phyloP scores from a whole-genome alignment of 2,797 vertebrate genomes.

The Enteromius treurensis region DNA sequence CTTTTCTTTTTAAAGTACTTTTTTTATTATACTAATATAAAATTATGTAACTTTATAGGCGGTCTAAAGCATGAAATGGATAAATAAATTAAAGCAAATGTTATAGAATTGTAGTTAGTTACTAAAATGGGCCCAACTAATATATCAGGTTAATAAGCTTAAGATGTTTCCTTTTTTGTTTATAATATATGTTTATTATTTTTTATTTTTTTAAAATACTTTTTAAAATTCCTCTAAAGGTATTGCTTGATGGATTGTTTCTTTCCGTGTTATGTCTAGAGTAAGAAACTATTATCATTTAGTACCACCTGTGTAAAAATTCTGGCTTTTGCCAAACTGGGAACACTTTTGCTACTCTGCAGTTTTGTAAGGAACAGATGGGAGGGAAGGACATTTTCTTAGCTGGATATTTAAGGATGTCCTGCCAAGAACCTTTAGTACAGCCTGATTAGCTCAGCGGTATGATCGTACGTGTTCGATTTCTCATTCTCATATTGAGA shows the following conservation, averaged over 20 bases:
- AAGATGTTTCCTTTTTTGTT: conserved; percentile 34
- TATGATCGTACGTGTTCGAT: conserved; percentile 30
- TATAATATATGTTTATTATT: conserved; percentile 7
- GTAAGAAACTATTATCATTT: conserved; percentile 10
- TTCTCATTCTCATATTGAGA: conserved; percentile 50
- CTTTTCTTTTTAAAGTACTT: conserved; percentile 45
- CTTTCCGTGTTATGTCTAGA: conserved; percentile 41
- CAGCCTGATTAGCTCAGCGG: conserved; percentile 45
- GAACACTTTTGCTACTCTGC: conserved; percentile 62
- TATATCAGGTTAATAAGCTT: conserved; percentile 67
- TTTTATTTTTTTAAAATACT: background rate
- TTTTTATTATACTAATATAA: conserved; percentile 51
- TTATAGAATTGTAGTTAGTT: conserved; percentile 44
- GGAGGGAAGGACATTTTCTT: conserved; percentile 64
- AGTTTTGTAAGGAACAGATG: conserved; percentile 71
- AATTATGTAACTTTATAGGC: conserved; percentile 44
- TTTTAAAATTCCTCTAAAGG: conserved; percentile 2
- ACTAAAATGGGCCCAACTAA: conserved; percentile 50
- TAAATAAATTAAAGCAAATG: conserved; percentile 32
- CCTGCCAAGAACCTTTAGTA: conserved; percentile 65
- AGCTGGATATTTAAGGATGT: conserved; percentile 70
- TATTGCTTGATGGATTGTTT: conserved; percentile 56
- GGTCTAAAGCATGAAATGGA: conserved; percentile 41
- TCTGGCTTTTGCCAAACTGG: conserved; percentile 50
- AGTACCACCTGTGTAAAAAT: conserved; percentile 41